phyloP scores from a whole-genome alignment of 1,140 invertebrate species.

The Homarus americanus region DNA sequence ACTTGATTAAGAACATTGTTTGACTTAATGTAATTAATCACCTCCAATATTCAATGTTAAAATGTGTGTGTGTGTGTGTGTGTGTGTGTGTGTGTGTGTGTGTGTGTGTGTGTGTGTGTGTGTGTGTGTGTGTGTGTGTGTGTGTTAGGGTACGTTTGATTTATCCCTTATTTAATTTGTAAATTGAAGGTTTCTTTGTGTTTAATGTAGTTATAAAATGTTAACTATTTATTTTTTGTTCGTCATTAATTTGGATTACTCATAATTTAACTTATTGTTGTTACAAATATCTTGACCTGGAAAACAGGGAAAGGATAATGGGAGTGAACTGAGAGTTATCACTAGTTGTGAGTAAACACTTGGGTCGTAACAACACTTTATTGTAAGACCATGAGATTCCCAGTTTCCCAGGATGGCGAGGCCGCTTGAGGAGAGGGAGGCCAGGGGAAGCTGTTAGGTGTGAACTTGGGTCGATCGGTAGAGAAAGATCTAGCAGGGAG shows the following conservation, averaged over 20 bases:
- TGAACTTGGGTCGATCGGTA: too few species aligned
- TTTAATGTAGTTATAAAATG: not conserved
- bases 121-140: too few species aligned
- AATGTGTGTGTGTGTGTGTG: not conserved
- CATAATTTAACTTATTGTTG: not conserved
- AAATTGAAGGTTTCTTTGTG: not conserved
- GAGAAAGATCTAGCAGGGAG: too few species aligned
- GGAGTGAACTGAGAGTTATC: not conserved
- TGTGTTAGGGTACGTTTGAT: too few species aligned
- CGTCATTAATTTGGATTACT: not conserved
- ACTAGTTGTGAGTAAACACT: too few species aligned
- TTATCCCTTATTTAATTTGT: not conserved
- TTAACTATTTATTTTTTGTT: not conserved
- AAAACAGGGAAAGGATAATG: not conserved
- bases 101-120: slow-evolving; percentile 4
- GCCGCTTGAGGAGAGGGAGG: too few species aligned
- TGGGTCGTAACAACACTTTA: too few species aligned
- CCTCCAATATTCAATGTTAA: not conserved
- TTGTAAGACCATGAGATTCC: too few species aligned
- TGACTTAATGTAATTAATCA: not conserved
- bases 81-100: slow-evolving; percentile 5
- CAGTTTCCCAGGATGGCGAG: not conserved
- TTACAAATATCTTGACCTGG: not conserved
- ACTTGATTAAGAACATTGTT: not conserved
- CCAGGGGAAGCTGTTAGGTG: too few species aligned